Conservation (phyloP, 2,888 invertebrate species). For the Idaea biselata region DNA sequence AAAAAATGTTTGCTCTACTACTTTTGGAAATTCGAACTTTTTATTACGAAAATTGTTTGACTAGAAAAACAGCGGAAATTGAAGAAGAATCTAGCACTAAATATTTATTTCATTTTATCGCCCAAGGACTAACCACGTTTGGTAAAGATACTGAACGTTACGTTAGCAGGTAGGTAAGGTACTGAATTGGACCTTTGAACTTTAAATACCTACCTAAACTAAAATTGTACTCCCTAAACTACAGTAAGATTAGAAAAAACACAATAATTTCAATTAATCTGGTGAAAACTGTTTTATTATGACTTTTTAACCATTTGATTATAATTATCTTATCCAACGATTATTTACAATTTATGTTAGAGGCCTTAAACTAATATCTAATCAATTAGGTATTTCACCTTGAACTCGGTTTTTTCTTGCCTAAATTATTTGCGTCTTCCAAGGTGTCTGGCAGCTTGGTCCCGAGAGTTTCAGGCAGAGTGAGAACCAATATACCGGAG, state of each 20-base stretch:
- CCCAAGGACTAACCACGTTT: no score
- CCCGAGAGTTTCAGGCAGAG: conserved; percentile 61
- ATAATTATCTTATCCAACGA: not conserved
- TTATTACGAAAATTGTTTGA: no score
- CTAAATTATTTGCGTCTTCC: conserved; percentile 55
- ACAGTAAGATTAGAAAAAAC: not conserved
- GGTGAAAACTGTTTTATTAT: not conserved
- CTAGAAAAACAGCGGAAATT: no score
- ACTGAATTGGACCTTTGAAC: no score
- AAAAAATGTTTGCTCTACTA: no score
- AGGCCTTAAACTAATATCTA: not conserved
- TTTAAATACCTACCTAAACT: no score
- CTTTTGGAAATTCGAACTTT: no score
- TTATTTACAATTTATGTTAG: conserved; percentile 8
- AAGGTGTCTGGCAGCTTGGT: conserved; percentile 74
- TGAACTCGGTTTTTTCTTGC: not conserved
- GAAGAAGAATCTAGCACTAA: no score
- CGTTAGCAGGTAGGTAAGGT: no score
- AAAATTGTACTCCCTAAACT: not conserved
- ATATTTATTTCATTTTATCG: no score
- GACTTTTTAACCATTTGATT: not conserved
- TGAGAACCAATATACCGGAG: conserved; percentile 67
- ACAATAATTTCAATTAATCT: not conserved
- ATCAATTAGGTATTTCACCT: not conserved
- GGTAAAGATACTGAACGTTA: no score